Percentiles rank a stretch among this genome's conserved stretches.
Evolutionary conservation across 2,113 vertebrate species (phyloP).

Genomic region (Malurus elegans): DNA sequence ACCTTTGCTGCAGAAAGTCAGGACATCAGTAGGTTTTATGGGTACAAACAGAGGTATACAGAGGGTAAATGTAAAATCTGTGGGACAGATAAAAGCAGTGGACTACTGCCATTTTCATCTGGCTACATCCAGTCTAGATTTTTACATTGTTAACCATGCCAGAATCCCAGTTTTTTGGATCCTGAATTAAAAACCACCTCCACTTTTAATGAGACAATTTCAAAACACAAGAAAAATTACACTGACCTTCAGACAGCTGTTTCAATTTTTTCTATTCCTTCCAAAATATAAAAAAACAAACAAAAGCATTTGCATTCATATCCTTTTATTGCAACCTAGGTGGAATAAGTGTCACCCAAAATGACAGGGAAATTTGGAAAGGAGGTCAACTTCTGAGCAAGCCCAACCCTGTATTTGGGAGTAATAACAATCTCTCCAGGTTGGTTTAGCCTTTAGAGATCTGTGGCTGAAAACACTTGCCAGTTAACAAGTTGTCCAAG

Average conservation of each 20-base stretch:
- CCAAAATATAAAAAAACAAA: fast-evolving
- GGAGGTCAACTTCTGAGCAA: not conserved
- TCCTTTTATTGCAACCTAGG: not conserved
- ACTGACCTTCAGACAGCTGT: not conserved
- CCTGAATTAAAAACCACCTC: not conserved
- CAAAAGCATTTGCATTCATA: not conserved
- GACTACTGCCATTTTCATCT: not conserved
- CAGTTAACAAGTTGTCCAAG: not conserved
- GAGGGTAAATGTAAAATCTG: not conserved
- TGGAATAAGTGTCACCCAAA: not conserved
- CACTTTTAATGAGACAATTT: not conserved
- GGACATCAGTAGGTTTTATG: not conserved
- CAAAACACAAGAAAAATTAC: not conserved
- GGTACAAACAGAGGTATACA: not conserved
- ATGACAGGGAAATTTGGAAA: not conserved
- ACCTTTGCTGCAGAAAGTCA: not conserved
- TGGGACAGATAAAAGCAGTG: not conserved
- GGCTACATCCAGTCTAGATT: not conserved
- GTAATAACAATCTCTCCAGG: not conserved
- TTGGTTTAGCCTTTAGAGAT: not conserved
- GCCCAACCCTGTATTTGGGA: not conserved
- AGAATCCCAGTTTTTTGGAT: not conserved
- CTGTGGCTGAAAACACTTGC: not conserved
- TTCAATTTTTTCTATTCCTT: not conserved
- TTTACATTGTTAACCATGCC: not conserved